Conservation (phyloP, 2,113 vertebrate genomes). For the Origma solitaria region DNA sequence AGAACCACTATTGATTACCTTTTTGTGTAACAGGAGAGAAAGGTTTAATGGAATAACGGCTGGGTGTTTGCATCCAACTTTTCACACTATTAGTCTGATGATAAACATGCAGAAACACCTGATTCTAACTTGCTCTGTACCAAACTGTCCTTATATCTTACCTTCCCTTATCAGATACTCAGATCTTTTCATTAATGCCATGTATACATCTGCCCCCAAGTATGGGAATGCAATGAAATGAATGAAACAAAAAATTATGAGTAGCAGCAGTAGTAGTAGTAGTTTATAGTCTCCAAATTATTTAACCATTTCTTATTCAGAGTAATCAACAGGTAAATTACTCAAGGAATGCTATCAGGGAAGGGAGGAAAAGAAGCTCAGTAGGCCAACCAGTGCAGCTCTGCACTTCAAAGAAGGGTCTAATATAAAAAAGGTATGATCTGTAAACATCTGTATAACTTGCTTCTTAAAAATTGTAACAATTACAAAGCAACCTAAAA, state of each 20-base stretch:
- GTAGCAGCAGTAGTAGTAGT: neutral
- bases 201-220: neutral
- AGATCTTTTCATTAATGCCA: neutral
- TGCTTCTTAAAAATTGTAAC: neutral
- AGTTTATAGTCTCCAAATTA: neutral
- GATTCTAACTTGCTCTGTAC: neutral
- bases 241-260: neutral
- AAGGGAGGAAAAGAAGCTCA: neutral
- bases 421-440: neutral
- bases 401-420: neutral
- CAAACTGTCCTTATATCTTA: neutral
- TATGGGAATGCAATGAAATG: neutral
- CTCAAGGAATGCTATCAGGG: neutral
- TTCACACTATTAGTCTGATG: neutral
- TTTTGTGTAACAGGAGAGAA: neutral
- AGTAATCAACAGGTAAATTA: neutral
- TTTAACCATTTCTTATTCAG: neutral
- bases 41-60: neutral
- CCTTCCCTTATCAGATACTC: neutral
- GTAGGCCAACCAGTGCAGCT: neutral
- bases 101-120: neutral
- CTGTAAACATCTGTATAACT: neutral
- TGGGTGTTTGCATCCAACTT: neutral
- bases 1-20: neutral
- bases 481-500: neutral